Conservation (phyloP, 1,140 invertebrate genomes). For the Caenorhabditis remanei region DNA sequence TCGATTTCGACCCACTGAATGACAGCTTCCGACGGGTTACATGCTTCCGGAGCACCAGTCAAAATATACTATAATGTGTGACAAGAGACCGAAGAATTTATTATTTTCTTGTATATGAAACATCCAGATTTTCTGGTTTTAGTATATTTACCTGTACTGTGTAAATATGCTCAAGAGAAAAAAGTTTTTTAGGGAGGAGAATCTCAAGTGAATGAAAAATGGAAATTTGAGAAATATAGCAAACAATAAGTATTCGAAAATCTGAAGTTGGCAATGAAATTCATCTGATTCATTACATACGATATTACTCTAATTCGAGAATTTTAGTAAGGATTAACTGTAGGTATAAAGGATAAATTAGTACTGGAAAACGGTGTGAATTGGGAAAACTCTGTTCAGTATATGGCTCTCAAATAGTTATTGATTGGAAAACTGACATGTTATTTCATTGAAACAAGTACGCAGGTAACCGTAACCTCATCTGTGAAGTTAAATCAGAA, state of each 20-base stretch:
- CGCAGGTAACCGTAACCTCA: too few relatives aligned
- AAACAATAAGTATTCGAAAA: constrained; percentile 27
- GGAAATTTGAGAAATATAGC: constrained; percentile 37
- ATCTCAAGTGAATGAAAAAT: not conserved
- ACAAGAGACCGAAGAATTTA: not conserved
- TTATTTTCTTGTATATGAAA: not conserved
- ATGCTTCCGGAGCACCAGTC: constrained; percentile 4
- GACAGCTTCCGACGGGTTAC: constrained; percentile 46
- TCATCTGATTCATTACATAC: not conserved
- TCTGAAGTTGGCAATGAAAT: constrained; percentile 17
- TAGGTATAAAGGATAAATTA: too few relatives aligned
- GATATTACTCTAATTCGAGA: not conserved
- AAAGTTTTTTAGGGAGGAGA: not conserved
- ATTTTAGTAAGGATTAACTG: too few relatives aligned
- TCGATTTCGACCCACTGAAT: constrained; percentile 50
- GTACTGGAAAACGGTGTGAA: too few relatives aligned
- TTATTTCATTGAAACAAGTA: too few relatives aligned
- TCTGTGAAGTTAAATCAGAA: too few relatives aligned
- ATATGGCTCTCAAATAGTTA: too few relatives aligned
- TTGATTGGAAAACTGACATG: too few relatives aligned
- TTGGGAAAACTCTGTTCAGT: too few relatives aligned
- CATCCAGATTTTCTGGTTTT: constrained; percentile 1
- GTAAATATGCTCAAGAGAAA: constrained; percentile 25
- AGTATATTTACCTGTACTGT: constrained; percentile 28
- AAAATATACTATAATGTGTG: constrained; percentile 18